These are phyloP conservation scores for Ephestia elutella DNA, from an alignment of 1,140 invertebrate genomes.

Conservation along the genomic window DNA sequence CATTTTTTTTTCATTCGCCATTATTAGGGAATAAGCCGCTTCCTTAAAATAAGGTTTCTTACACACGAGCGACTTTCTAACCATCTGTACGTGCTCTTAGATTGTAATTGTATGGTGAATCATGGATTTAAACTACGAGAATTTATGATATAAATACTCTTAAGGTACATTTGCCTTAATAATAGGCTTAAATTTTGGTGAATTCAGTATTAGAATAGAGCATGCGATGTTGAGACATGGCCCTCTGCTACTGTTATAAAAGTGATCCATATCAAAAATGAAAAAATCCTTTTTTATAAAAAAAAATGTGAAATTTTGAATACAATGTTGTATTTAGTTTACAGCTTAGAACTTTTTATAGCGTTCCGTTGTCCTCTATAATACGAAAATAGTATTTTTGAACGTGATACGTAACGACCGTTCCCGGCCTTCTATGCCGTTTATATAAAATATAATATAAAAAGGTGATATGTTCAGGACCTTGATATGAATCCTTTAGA, in stretches of 20 bases:
- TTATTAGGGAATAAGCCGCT: slow-evolving; percentile 14
- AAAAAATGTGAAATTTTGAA: no score
- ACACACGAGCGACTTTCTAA: slow-evolving; percentile 13
- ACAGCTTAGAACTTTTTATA: no score
- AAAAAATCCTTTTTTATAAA: no score
- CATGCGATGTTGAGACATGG: slow-evolving; percentile 15
- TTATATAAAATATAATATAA: no score
- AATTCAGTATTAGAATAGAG: slow-evolving; percentile 12
- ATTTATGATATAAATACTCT: slow-evolving; percentile 13
- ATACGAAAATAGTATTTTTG: no score
- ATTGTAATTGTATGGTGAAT: slow-evolving; percentile 16
- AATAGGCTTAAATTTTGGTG: slow-evolving; percentile 22
- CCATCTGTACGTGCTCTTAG: slow-evolving; percentile 16
- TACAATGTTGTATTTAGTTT: no score
- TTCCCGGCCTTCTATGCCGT: no score
- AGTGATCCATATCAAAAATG: no score
- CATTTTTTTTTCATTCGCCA: slow-evolving; percentile 12
- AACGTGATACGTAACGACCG: no score
- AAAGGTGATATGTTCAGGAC: no score
- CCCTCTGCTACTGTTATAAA: not conserved
- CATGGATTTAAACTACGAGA: not conserved
- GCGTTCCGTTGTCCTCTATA: no score
- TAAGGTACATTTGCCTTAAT: slow-evolving; percentile 19
- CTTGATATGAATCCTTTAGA: no score
- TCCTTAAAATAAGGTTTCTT: slow-evolving; percentile 10